These are phyloP conservation scores for Physocephala rufipes DNA, from an alignment of 2,888 invertebrate genomes.

Conservation along the genomic window DNA sequence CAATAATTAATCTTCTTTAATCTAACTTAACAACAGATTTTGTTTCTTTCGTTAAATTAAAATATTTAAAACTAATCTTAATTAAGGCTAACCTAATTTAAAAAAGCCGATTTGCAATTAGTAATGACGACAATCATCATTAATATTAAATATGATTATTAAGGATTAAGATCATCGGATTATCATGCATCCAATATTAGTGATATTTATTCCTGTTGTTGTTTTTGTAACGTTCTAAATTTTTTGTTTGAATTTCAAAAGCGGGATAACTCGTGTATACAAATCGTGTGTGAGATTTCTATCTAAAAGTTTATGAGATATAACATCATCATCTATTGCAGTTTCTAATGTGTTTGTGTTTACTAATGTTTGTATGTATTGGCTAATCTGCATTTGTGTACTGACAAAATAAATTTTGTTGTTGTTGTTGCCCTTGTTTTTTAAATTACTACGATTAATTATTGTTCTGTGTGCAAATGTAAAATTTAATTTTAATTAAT, in stretches of 20 bases:
- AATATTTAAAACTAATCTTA: constrained; percentile 31
- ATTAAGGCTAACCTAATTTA: constrained; percentile 11
- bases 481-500: too few species aligned
- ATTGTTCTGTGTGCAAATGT: too few species aligned
- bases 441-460: too few species aligned
- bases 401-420: too few species aligned
- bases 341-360: background rate
- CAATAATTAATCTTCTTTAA: constrained; percentile 56
- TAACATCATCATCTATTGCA: background rate
- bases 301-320: too few species aligned
- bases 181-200: constrained; percentile 37
- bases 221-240: constrained; percentile 6
- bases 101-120: constrained; percentile 29
- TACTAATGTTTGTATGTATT: too few species aligned
- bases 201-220: constrained; percentile 24
- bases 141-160: constrained; percentile 37
- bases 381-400: constrained; percentile 3
- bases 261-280: background rate
- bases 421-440: too few species aligned
- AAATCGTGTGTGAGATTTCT: background rate
- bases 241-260: background rate
- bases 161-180: constrained; percentile 50
- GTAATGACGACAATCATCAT: too few species aligned
- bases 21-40: constrained; percentile 51
- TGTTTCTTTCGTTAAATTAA: constrained; percentile 44